These are phyloP conservation scores for Pseudois nayaur DNA, from an alignment of 2,113 vertebrate genomes.

Conservation along the genomic window DNA sequence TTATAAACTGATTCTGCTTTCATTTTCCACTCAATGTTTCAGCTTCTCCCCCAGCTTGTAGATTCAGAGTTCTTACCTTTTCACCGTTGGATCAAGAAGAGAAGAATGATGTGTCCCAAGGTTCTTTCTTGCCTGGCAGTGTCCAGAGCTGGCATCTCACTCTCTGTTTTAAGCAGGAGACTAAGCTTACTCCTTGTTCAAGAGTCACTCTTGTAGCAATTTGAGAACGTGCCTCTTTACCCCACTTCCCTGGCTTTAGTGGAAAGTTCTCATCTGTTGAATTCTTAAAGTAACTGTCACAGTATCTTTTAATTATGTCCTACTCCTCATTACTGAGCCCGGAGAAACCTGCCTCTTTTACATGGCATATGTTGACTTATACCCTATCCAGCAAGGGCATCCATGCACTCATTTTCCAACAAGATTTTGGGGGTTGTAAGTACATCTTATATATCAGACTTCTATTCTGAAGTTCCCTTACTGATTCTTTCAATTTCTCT, in stretches of 20 bases:
- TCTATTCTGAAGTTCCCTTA: not conserved
- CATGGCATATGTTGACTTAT: not conserved
- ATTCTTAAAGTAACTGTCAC: accelerated
- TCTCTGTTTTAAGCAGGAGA: not conserved
- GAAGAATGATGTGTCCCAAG: not conserved
- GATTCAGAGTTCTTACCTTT: not conserved
- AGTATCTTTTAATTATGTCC: not conserved
- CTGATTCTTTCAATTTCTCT: not conserved
- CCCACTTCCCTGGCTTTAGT: accelerated
- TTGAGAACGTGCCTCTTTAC: accelerated
- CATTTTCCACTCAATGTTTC: not conserved
- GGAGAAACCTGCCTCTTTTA: not conserved
- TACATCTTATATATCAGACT: not conserved
- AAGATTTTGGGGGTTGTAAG: not conserved
- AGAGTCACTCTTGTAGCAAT: not conserved
- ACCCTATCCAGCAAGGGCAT: accelerated
- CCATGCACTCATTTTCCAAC: not conserved
- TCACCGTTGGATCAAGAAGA: not conserved
- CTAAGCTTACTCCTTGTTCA: not conserved
- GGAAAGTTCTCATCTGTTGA: not conserved
- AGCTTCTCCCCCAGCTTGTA: not conserved
- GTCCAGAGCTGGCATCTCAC: not conserved
- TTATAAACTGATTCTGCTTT: not conserved
- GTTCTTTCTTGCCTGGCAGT: not conserved
- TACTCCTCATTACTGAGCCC: not conserved